Conservation (phyloP, 2,113 vertebrate species). For the Prinia subflava region DNA sequence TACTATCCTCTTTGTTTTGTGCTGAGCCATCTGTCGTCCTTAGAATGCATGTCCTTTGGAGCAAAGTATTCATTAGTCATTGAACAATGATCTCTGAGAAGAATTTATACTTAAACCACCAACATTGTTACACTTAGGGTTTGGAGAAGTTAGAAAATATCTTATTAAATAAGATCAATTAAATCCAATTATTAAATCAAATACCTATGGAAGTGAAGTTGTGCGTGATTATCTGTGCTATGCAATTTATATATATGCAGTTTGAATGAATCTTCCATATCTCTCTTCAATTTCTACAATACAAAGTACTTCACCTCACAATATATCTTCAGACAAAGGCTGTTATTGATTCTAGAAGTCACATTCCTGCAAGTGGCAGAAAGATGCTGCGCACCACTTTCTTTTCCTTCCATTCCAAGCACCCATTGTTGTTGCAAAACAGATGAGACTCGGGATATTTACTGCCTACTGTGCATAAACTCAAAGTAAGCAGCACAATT, state of each 20-base stretch:
- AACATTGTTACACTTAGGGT: not conserved
- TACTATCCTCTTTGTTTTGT: not conserved
- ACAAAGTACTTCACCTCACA: not conserved
- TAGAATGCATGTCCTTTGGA: not conserved
- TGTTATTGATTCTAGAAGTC: conserved; percentile 35
- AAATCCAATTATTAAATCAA: not conserved
- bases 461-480: conserved; percentile 10
- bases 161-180: not conserved
- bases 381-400: not conserved
- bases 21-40: not conserved
- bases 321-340: conserved; percentile 21
- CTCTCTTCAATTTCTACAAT: not conserved
- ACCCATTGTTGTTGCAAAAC: not conserved
- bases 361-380: not conserved
- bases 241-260: not conserved
- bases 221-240: not conserved
- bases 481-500: not conserved
- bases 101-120: not conserved
- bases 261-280: not conserved
- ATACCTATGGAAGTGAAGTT: not conserved
- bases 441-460: conserved; percentile 25
- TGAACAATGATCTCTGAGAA: not conserved
- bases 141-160: not conserved
- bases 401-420: not conserved
- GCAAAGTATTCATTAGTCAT: not conserved